A percentile compares a stretch with the other conserved stretches of the same genome.
Conservation (phyloP, 1,140 invertebrate genomes). For the Matsumurasca onukii region DNA sequence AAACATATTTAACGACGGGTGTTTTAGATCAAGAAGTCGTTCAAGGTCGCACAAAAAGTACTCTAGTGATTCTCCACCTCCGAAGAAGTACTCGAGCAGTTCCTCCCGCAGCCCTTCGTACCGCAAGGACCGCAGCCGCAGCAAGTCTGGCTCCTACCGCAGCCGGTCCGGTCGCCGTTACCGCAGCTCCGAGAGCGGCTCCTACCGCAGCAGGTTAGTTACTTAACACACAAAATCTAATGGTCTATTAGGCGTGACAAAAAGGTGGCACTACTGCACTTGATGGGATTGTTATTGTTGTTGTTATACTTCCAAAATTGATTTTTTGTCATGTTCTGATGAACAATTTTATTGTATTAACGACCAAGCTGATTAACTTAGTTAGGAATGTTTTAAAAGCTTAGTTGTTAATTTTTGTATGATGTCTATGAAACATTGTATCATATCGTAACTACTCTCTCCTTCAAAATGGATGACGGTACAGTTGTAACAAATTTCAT, state of each 20-base stretch:
- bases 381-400: no score
- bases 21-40: slow-evolving; percentile 48
- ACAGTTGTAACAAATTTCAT: no score
- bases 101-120: slow-evolving; percentile 22
- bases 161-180: slow-evolving; percentile 47
- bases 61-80: slow-evolving; percentile 26
- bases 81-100: slow-evolving; percentile 30
- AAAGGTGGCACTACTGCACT: neutral
- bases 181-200: slow-evolving; percentile 52
- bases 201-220: slow-evolving; percentile 37
- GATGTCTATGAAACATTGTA: no score
- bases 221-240: no score
- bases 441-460: no score
- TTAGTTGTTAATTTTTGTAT: no score
- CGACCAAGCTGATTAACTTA: no score
- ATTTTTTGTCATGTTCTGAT: no score
- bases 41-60: slow-evolving; percentile 41
- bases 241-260: no score
- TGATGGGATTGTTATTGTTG: neutral
- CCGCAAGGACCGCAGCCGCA: slow-evolving; percentile 33
- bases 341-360: no score
- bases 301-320: neutral
- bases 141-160: slow-evolving; percentile 36
- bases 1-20: no score
- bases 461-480: no score